Conservation (phyloP, 2,888 invertebrate genomes). For the Drosophila eohydei region DNA sequence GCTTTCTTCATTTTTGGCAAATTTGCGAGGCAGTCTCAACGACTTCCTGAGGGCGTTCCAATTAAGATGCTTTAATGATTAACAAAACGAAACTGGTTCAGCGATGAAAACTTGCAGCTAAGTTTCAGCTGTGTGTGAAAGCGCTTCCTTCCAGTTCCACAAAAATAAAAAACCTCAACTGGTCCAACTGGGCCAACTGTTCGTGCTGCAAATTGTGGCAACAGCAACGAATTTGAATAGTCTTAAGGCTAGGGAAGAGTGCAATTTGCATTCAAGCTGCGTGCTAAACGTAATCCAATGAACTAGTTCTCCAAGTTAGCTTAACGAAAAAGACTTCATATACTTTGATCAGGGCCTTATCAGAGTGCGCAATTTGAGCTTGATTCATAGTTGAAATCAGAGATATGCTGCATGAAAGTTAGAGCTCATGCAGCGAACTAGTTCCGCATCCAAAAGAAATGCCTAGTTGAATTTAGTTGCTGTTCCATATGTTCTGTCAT, state of each 20-base stretch:
- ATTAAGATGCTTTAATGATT: slow-evolving; percentile 52
- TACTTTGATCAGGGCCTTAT: background rate
- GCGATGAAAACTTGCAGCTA: slow-evolving; percentile 7
- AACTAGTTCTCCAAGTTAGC: background rate
- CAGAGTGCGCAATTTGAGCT: background rate
- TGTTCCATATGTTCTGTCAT: background rate
- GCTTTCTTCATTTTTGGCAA: slow-evolving; percentile 16
- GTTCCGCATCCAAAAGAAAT: background rate
- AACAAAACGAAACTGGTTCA: slow-evolving; percentile 40
- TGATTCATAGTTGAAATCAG: too few relatives aligned
- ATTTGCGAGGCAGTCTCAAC: slow-evolving; percentile 34
- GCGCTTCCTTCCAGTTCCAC: slow-evolving; percentile 28
- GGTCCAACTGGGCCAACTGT: slow-evolving; percentile 6
- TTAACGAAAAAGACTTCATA: background rate
- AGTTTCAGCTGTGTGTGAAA: slow-evolving; percentile 19
- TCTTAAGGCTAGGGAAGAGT: background rate
- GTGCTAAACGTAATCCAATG: background rate
- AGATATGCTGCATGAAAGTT: too few relatives aligned
- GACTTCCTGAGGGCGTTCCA: slow-evolving; percentile 51
- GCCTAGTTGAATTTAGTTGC: too few relatives aligned
- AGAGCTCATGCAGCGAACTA: background rate
- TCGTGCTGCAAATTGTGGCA: slow-evolving; percentile 6
- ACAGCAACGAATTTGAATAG: background rate
- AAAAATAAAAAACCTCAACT: background rate
- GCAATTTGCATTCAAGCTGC: background rate